Conservation (phyloP, 2,888 invertebrate species). For the Antitype chi region DNA sequence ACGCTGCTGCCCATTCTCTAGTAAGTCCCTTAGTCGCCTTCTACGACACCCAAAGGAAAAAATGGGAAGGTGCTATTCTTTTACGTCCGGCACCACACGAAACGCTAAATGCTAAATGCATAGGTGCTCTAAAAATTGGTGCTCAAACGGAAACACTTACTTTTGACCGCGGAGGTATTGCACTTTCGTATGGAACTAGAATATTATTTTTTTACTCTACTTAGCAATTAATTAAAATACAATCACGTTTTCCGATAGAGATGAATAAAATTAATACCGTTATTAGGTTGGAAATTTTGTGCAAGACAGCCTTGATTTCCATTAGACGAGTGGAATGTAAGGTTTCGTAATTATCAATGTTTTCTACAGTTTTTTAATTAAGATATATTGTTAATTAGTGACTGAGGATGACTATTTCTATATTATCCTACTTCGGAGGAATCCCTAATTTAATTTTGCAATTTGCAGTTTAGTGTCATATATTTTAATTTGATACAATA, state of each 20-base stretch:
- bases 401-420: background rate
- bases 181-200: too few species aligned
- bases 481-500: too few species aligned
- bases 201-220: background rate
- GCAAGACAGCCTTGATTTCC: conserved; percentile 38
- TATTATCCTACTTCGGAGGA: background rate
- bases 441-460: background rate
- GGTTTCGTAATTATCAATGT: background rate
- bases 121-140: too few species aligned
- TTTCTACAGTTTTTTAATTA: background rate
- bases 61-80: too few species aligned
- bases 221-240: background rate
- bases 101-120: too few species aligned
- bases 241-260: conserved; percentile 2
- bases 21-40: too few species aligned
- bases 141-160: too few species aligned
- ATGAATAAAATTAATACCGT: conserved; percentile 31
- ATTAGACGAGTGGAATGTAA: background rate
- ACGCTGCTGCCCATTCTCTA: too few species aligned
- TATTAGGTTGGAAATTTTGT: conserved; percentile 40
- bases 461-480: too few species aligned
- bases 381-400: background rate
- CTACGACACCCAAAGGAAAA: too few species aligned
- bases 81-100: too few species aligned
- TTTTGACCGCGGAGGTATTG: too few species aligned